phyloP scores from a whole-genome alignment of 2,797 vertebrate genomes.

The Novumbra hubbsi region DNA sequence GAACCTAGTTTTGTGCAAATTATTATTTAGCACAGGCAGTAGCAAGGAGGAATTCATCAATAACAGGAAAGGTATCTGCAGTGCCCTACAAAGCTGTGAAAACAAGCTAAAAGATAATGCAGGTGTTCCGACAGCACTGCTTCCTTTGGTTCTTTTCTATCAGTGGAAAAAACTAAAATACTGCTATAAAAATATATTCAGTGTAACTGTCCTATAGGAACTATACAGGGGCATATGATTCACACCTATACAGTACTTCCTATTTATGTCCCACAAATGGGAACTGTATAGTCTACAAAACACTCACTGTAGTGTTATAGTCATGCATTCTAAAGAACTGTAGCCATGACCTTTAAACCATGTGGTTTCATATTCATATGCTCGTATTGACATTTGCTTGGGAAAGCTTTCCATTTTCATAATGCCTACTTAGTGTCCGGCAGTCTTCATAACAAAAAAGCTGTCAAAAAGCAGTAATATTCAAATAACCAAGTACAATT shows the following conservation, averaged over 20 bases:
- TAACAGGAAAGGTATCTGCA: slow-evolving; percentile 52
- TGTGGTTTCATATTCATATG: slow-evolving; percentile 3
- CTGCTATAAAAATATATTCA: slow-evolving; percentile 10
- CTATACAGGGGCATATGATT: slow-evolving; percentile 7
- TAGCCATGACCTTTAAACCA: slow-evolving; percentile 5
- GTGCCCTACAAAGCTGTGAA: slow-evolving; percentile 45
- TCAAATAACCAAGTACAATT: slow-evolving; percentile 19
- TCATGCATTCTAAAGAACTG: background rate
- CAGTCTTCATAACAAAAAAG: slow-evolving; percentile 9
- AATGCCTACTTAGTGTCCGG: background rate
- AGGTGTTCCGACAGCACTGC: slow-evolving; percentile 40
- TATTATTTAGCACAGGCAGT: slow-evolving; percentile 8
- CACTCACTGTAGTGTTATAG: slow-evolving; percentile 1
- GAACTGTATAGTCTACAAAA: slow-evolving; percentile 4
- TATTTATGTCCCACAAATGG: slow-evolving; percentile 1
- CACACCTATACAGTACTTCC: slow-evolving; percentile 9
- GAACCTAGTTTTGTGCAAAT: slow-evolving; percentile 11
- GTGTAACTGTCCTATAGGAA: slow-evolving; percentile 14
- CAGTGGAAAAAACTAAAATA: slow-evolving; percentile 14
- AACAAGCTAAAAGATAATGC: slow-evolving; percentile 42
- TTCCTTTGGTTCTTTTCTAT: slow-evolving; percentile 30
- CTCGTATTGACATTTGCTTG: background rate
- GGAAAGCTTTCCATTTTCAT: background rate
- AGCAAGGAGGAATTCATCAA: slow-evolving; percentile 20
- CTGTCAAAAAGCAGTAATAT: slow-evolving; percentile 24